A percentile compares a stretch with the other conserved stretches of the same genome.
phyloP scores from a whole-genome alignment of 2,797 vertebrate genomes.

The Dendrocincla tyrannina region DNA sequence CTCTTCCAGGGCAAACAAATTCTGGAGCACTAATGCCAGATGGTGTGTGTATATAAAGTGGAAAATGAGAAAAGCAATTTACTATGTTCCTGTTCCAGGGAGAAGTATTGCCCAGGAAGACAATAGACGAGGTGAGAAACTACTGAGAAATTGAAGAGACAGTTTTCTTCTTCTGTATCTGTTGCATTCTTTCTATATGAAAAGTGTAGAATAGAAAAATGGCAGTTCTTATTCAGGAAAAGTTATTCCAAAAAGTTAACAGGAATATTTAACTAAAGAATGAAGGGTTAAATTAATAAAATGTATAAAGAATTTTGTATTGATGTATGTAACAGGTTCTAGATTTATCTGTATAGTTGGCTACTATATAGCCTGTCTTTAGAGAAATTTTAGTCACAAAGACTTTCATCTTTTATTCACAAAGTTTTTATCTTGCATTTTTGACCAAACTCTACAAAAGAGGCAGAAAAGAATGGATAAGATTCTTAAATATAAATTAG shows the following conservation, averaged over 20 bases:
- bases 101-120: conserved; percentile 1
- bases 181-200: neutral
- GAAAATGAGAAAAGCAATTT: conserved; percentile 7
- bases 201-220: neutral
- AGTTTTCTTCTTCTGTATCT: neutral
- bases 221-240: neutral
- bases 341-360: neutral
- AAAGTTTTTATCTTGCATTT: neutral
- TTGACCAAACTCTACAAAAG: neutral
- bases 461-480: neutral
- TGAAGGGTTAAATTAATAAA: neutral
- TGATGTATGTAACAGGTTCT: neutral
- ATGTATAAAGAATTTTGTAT: neutral
- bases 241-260: neutral
- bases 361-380: neutral
- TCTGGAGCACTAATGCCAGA: conserved; percentile 18
- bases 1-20: conserved; percentile 54
- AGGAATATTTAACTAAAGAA: neutral
- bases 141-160: neutral
- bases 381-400: neutral
- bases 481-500: neutral
- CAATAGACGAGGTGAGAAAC: conserved; percentile 59
- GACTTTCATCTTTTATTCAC: neutral
- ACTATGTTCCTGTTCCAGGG: conserved; percentile 6
- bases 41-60: conserved; percentile 45